Conservation (phyloP, 2,113 vertebrate genomes). For the Rhabdomys dilectus region DNA sequence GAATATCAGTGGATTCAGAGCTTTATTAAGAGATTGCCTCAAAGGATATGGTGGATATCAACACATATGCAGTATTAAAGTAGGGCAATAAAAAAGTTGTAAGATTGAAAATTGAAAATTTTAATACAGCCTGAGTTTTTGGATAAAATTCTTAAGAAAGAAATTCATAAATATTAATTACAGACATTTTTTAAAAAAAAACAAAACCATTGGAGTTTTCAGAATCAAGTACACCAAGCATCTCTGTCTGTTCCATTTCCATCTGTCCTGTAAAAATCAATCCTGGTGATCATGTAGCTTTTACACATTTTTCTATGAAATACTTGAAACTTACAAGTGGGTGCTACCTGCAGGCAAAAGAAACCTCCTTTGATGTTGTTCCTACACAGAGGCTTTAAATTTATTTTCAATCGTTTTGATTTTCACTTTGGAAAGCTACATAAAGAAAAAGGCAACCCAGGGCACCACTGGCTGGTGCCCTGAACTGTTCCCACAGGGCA, state of each 20-base stretch:
- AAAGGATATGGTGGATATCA: background rate
- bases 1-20: background rate
- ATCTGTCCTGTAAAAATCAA: background rate
- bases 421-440: conserved; percentile 12
- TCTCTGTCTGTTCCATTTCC: background rate
- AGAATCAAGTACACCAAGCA: background rate
- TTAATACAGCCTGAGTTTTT: background rate
- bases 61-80: background rate
- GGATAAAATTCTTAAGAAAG: background rate
- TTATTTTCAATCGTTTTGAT: conserved; percentile 54
- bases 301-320: conserved; percentile 3
- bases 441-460: background rate
- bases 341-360: conserved; percentile 24
- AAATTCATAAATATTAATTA: background rate
- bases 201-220: background rate
- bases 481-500: background rate
- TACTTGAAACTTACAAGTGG: conserved; percentile 42
- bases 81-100: accelerated
- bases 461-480: background rate
- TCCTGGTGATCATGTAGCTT: background rate
- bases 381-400: conserved; percentile 1
- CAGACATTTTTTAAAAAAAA: background rate
- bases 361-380: conserved; percentile 1
- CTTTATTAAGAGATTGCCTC: background rate
- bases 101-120: background rate